Evolutionary conservation across 1,140 invertebrate species (phyloP).

Genomic region (Bilobella aurantiaca): DNA sequence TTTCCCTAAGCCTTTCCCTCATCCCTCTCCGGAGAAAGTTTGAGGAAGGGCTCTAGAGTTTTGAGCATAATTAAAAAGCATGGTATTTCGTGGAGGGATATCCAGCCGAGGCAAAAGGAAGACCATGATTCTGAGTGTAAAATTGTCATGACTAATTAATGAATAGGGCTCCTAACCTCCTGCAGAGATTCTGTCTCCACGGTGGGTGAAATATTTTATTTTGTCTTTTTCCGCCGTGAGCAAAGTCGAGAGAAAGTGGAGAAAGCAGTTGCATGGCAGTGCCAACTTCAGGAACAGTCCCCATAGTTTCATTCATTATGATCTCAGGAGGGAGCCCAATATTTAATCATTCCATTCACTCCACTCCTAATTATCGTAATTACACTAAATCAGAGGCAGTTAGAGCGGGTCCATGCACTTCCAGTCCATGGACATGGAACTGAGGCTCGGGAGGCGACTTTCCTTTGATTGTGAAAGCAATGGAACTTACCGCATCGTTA

Average conservation of each 20-base stretch:
- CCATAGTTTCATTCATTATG: background rate
- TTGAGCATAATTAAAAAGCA: background rate
- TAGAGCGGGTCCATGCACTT: constrained; percentile 2
- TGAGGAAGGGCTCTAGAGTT: background rate
- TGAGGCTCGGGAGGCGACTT: background rate
- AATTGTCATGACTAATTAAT: constrained; percentile 31
- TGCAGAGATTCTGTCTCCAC: background rate
- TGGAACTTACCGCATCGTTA: constrained; percentile 66
- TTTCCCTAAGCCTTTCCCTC: too few species aligned
- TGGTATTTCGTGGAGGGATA: constrained; percentile 6
- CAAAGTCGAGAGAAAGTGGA: too few species aligned
- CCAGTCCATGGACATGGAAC: background rate
- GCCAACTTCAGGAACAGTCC: too few species aligned
- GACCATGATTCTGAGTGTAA: constrained; percentile 7
- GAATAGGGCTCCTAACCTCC: constrained; percentile 11
- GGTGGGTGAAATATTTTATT: background rate
- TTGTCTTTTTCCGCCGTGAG: background rate
- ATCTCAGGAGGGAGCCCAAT: background rate
- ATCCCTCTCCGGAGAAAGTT: background rate
- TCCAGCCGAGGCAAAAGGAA: background rate
- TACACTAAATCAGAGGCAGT: too few species aligned
- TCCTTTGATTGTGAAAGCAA: constrained; percentile 5
- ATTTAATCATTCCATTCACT: background rate
- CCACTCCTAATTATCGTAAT: background rate
- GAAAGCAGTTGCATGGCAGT: too few species aligned